Percentiles rank a stretch among this genome's conserved stretches.
phyloP scores from a whole-genome alignment of 2,888 invertebrate genomes.

The Adelphocoris suturalis region DNA sequence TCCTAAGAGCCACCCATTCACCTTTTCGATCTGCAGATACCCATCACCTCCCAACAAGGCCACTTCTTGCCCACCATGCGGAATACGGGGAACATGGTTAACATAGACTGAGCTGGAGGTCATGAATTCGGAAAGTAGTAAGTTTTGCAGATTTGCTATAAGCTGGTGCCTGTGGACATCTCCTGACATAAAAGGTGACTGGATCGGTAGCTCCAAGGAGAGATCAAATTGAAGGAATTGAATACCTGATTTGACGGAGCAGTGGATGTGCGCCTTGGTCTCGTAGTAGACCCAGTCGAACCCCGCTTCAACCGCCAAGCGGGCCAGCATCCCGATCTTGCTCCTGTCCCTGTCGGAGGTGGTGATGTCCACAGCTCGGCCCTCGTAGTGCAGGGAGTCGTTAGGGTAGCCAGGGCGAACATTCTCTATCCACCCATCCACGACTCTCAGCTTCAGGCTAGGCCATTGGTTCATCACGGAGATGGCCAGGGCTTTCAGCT shows the following conservation, averaged over 20 bases:
- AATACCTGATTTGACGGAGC: conserved; percentile 97
- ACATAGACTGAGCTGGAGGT: too few species aligned
- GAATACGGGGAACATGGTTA: too few species aligned
- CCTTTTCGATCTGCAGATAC: too few species aligned
- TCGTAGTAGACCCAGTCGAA: conserved; percentile 99
- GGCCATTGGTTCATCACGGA: conserved; percentile 99
- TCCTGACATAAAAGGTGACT: too few species aligned
- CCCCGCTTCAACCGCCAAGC: conserved; percentile 96
- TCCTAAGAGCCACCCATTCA: too few species aligned
- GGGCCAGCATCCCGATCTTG: conserved; percentile 97
- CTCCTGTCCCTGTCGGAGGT: conserved; percentile 95
- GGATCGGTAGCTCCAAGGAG: too few species aligned
- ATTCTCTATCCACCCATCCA: conserved; percentile 97
- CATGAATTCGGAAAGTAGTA: too few species aligned
- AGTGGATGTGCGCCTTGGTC: conserved; percentile 95
- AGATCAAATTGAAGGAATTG: too few species aligned
- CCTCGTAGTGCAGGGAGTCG: conserved; percentile 96
- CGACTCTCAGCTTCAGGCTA: conserved; percentile 93
- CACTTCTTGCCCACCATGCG: too few species aligned
- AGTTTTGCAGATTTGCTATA: too few species aligned
- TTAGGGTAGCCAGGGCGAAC: conserved; percentile 83
- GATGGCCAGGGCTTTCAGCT: conserved; percentile 94
- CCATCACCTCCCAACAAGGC: too few species aligned
- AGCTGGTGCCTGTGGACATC: too few species aligned
- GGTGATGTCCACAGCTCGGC: conserved; percentile 96